Evolutionary conservation across 2,888 invertebrate genomes (phyloP), one percentile per base, ranked within the genome.

Genomic region (Linnaemya vulpina): DNA sequence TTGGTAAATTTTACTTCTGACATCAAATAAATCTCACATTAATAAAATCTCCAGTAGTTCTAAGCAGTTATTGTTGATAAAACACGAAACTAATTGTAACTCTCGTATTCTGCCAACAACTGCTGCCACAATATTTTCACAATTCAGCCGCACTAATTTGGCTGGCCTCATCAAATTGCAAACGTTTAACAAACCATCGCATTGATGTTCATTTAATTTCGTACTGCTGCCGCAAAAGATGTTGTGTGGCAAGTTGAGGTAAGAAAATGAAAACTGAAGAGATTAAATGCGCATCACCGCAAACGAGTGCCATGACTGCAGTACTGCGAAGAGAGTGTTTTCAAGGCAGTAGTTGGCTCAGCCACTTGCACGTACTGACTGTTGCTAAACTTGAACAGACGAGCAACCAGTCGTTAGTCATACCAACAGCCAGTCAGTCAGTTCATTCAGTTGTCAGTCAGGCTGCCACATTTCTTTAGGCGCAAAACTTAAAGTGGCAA

Each of bases 171-270:
- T 78, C 74, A 78, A 78, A 83, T 43, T 78, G 83, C n/a, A 78
- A 83, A 83, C 78, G 68, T 83, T 78, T 83, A 78, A 55, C 71
- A 76, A 71, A 60, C 58, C 76, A 82, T 76, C 53, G 65, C 71
- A 71, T 38, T 58, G 35, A 46, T 63, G 65, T 43, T 35, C 65
- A 65, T 80, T 80, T 73, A 49, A 51, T 55, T 68, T 53, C 55
- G 13, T 62, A 20, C 51, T 68, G 13, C 40, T 62, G 38, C 60
- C 51, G 58, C 62, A 68, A 38, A 38, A 30, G 63, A 62, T 65
- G 70, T 40, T 71, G 53, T 63, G 15, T 53, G 75, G 68, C 30
- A 53, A 74, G 51, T 40, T 15, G 13, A 53, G 40, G 13, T 38
- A 38, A 22, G 51, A 20, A 30, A 71, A 46, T 30, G 5, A 30